Evolutionary conservation across 37 sponge, comb jelly and placozoan genomes (phyloP).

Genomic region (Cladorhizidae sp.): DNA sequence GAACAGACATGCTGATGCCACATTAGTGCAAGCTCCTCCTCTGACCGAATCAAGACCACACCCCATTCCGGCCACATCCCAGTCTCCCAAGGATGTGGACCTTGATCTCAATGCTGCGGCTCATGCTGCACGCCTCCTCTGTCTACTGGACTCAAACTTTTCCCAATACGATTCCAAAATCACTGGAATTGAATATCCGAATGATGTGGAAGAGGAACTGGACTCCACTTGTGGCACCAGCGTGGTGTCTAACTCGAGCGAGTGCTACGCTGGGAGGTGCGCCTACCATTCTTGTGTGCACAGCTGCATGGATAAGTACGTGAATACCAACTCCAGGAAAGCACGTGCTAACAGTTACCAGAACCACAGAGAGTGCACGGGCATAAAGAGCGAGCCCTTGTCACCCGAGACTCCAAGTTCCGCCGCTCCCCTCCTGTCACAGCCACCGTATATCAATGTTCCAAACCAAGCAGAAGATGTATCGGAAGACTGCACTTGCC

Average conservation of each 20-base stretch:
- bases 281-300: neutral
- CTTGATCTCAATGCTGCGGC: neutral
- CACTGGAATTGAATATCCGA: neutral
- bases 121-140: conserved; percentile 5
- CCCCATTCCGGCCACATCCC: neutral
- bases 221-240: too few species aligned
- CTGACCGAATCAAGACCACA: neutral
- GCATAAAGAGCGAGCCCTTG: neutral
- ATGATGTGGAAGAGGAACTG: too few species aligned
- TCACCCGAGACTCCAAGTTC: neutral
- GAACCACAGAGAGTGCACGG: neutral
- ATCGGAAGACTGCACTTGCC: neutral
- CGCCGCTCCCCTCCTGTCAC: neutral
- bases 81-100: neutral
- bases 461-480: neutral
- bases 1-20: neutral
- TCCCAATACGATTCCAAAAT: neutral
- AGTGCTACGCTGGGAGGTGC: neutral
- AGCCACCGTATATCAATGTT: neutral
- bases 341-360: neutral
- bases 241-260: too few species aligned
- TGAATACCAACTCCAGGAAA: neutral
- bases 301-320: neutral
- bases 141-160: conserved; percentile 9
- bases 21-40: neutral